phyloP scores from a whole-genome alignment of 1,140 invertebrate genomes.

The Lepidurus apus region DNA sequence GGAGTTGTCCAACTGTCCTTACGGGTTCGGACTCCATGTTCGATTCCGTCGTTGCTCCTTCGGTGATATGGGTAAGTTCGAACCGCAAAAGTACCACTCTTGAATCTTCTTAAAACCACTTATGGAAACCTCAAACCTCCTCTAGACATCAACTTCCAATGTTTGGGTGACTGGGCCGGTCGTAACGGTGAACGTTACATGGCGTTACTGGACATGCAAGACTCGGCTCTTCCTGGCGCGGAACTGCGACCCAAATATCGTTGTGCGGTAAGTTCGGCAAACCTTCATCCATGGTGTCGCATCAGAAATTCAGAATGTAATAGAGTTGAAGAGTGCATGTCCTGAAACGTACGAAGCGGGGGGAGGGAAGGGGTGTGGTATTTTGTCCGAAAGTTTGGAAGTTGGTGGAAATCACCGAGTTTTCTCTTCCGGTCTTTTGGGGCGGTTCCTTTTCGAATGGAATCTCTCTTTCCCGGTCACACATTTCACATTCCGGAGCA shows the following conservation, averaged over 20 bases:
- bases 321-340: too few relatives aligned
- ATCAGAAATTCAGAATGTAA: too few relatives aligned
- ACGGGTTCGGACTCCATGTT: conserved; percentile 55
- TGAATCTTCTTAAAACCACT: background rate
- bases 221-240: conserved; percentile 38
- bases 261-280: conserved; percentile 56
- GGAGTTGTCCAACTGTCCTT: conserved; percentile 58
- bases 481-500: background rate
- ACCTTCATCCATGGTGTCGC: too few relatives aligned
- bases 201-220: conserved; percentile 55
- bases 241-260: conserved; percentile 55
- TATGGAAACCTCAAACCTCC: background rate
- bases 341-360: too few relatives aligned
- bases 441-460: background rate
- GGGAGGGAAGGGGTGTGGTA: too few relatives aligned
- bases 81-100: background rate
- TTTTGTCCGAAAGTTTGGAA: background rate
- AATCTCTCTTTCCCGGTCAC: background rate
- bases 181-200: conserved; percentile 54
- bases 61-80: conserved; percentile 49
- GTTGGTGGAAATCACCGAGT: background rate
- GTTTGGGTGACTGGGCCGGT: conserved; percentile 60
- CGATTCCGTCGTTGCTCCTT: conserved; percentile 55
- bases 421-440: background rate
- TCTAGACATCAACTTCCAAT: conserved; percentile 59